A percentile compares a stretch with the other conserved stretches of the same genome.
Conservation (phyloP, 2,797 vertebrate species). For the Ceyx erithaca region DNA sequence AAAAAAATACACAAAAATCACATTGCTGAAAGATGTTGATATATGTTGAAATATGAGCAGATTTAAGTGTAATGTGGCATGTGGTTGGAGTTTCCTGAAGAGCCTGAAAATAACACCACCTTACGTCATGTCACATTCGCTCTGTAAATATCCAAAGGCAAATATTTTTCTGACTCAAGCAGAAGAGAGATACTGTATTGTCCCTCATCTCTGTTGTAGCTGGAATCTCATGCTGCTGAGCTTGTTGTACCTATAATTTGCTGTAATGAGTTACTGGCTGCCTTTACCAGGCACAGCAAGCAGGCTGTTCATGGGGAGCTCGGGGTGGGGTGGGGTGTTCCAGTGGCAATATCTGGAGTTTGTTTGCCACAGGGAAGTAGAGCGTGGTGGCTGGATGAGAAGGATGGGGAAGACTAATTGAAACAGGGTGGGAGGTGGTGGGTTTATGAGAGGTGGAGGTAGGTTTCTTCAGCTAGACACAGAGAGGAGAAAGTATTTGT, state of each 20-base stretch:
- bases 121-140: fast-evolving
- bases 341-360: fast-evolving
- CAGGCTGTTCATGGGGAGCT: neutral
- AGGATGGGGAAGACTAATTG: neutral
- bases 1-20: neutral
- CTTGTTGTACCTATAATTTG: neutral
- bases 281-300: neutral
- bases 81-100: neutral
- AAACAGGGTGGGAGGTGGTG: neutral
- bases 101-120: neutral
- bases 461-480: neutral
- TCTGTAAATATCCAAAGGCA: neutral
- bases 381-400: neutral
- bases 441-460: neutral
- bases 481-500: too few species aligned
- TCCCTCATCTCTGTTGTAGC: neutral
- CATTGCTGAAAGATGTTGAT: neutral
- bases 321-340: fast-evolving
- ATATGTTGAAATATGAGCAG: neutral
- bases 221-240: neutral
- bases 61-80: neutral
- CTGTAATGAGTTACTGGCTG: neutral
- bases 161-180: neutral
- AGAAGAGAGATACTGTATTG: neutral
- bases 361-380: fast-evolving